These are phyloP conservation scores for Mastomys coucha DNA, from an alignment of 2,113 vertebrate genomes.

Conservation along the genomic window DNA sequence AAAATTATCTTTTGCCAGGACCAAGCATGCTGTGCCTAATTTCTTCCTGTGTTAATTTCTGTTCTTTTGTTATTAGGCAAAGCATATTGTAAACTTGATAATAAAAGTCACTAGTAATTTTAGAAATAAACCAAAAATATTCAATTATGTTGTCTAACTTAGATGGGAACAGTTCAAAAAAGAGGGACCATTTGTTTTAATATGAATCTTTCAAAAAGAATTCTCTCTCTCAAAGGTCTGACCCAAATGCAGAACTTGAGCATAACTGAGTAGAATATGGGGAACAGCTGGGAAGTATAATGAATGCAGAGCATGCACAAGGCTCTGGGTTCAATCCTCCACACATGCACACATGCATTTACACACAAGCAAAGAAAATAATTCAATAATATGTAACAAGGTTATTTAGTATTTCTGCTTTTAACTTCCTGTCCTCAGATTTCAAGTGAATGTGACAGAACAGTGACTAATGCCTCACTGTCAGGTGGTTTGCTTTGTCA, in stretches of 20 bases:
- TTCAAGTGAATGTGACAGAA: slow-evolving; percentile 29
- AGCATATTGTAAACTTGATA: background rate
- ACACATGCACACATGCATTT: background rate
- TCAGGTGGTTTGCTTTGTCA: background rate
- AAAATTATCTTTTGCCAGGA: slow-evolving; percentile 1
- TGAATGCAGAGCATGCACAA: background rate
- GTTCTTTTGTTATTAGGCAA: background rate
- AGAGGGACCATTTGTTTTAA: background rate
- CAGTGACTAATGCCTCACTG: background rate
- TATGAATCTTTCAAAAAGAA: background rate
- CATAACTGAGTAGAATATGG: background rate
- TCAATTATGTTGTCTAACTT: background rate
- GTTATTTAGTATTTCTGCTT: slow-evolving; percentile 16
- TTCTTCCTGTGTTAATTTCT: background rate
- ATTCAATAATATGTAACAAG: slow-evolving; percentile 1
- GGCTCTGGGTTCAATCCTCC: background rate
- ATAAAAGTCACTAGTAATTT: background rate
- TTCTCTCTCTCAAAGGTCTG: slow-evolving; percentile 3
- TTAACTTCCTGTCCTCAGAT: slow-evolving; percentile 49
- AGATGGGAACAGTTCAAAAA: background rate
- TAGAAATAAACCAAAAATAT: background rate
- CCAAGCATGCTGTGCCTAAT: background rate
- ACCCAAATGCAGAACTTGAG: background rate
- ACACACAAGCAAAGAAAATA: background rate
- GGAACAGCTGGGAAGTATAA: background rate